These are phyloP conservation scores for Calycopis cecrops DNA, from an alignment of 1,140 invertebrate genomes.

Conservation along the genomic window DNA sequence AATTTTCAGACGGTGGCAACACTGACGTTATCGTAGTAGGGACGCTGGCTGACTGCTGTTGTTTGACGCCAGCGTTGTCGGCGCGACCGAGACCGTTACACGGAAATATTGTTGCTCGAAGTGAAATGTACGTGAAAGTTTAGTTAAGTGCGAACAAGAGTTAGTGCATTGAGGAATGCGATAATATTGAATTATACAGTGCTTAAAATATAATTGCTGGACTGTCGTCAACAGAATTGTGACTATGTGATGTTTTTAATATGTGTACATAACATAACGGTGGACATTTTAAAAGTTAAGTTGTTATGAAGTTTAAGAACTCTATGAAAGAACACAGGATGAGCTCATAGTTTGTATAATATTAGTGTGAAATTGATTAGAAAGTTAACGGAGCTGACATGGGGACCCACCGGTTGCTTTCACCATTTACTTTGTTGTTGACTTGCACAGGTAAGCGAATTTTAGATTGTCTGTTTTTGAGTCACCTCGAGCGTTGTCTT, in stretches of 20 bases:
- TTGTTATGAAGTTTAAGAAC: conserved; percentile 23
- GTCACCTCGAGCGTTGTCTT: conserved; percentile 33
- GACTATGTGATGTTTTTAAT: conserved; percentile 8
- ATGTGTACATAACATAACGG: neutral
- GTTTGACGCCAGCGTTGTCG: conserved; percentile 1
- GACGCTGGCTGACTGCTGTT: neutral
- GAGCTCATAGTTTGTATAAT: conserved; percentile 42
- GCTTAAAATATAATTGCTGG: neutral
- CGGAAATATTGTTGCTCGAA: neutral
- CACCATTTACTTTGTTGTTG: conserved; percentile 61
- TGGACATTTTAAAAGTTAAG: conserved; percentile 17
- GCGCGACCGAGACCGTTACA: neutral
- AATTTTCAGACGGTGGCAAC: neutral
- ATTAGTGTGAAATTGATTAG: conserved; percentile 43
- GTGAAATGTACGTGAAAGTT: conserved; percentile 16
- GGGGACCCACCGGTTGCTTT: conserved; percentile 59
- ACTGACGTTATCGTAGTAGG: neutral
- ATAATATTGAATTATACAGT: conserved; percentile 1
- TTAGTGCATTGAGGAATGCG: conserved; percentile 11
- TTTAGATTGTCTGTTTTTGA: conserved; percentile 57
- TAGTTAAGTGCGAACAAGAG: conserved; percentile 15
- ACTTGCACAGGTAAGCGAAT: conserved; percentile 67
- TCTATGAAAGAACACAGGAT: conserved; percentile 27
- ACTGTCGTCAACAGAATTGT: conserved; percentile 5
- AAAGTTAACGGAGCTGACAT: conserved; percentile 58